phyloP scores from a whole-genome alignment of 2,888 invertebrate genomes.

The Polyommatus iphigenia region DNA sequence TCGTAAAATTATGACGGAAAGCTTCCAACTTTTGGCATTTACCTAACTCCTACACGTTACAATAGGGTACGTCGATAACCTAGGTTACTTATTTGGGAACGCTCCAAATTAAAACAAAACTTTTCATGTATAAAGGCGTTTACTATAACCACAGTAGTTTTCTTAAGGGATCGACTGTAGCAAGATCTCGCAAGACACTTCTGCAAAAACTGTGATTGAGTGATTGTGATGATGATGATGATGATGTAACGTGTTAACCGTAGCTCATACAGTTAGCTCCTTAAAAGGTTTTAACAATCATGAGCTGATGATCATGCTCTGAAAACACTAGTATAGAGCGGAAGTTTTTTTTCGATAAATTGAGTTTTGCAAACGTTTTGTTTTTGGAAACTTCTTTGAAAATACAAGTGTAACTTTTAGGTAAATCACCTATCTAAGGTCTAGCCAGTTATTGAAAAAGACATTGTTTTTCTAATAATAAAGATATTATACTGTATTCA shows the following conservation, averaged over 20 bases:
- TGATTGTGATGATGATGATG: neutral
- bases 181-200: neutral
- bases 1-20: too few relatives aligned
- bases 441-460: too few relatives aligned
- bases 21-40: too few relatives aligned
- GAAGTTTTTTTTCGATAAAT: neutral
- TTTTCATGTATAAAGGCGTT: neutral
- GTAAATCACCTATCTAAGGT: too few relatives aligned
- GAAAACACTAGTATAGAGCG: neutral
- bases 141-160: neutral
- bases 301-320: neutral
- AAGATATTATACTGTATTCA: too few relatives aligned
- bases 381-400: neutral
- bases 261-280: neutral
- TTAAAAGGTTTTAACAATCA: slow-evolving; percentile 1
- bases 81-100: neutral
- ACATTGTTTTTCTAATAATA: too few relatives aligned
- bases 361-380: neutral
- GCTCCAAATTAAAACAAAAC: neutral
- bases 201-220: neutral
- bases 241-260: neutral
- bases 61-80: too few relatives aligned
- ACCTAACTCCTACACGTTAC: too few relatives aligned
- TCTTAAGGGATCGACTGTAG: neutral
- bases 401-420: too few relatives aligned